A percentile compares a stretch with the other conserved stretches of the same genome.
These are phyloP conservation scores for Aix galericulata DNA, from an alignment of 2,113 vertebrate genomes.

Conservation along the genomic window DNA sequence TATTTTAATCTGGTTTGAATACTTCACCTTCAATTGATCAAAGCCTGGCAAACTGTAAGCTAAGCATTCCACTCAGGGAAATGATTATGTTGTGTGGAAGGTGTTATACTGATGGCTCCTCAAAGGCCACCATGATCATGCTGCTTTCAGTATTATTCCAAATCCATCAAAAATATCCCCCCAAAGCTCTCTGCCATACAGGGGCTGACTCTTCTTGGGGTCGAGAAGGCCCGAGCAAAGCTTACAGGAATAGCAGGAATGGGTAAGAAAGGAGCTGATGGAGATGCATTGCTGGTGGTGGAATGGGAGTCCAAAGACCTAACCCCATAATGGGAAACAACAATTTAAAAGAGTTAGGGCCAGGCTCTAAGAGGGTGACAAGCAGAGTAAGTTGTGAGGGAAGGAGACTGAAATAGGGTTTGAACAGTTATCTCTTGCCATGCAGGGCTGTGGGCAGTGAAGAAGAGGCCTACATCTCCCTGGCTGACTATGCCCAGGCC, in stretches of 20 bases:
- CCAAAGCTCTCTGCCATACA: not conserved
- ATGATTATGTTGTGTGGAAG: not conserved
- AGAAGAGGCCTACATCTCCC: not conserved
- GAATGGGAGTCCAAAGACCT: not conserved
- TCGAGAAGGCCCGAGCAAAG: not conserved
- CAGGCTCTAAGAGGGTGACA: not conserved
- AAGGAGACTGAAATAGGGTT: not conserved
- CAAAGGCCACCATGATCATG: not conserved
- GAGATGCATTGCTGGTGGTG: not conserved
- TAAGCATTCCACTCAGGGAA: slow-evolving; percentile 22
- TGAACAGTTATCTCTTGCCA: not conserved
- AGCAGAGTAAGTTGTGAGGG: not conserved
- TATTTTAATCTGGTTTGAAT: not conserved
- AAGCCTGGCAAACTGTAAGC: not conserved
- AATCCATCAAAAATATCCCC: not conserved
- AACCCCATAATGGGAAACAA: not conserved
- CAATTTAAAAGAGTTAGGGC: not conserved
- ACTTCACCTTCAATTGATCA: not conserved
- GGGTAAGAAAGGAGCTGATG: not conserved
- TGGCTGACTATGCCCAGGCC: not conserved
- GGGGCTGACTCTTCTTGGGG: not conserved
- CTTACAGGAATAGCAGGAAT: not conserved
- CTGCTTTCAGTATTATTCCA: not conserved
- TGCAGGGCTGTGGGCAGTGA: not conserved
- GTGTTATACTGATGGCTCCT: slow-evolving; percentile 1